Evolutionary conservation across 2,888 invertebrate genomes (phyloP).

Genomic region (Chymomyza procnemis): DNA sequence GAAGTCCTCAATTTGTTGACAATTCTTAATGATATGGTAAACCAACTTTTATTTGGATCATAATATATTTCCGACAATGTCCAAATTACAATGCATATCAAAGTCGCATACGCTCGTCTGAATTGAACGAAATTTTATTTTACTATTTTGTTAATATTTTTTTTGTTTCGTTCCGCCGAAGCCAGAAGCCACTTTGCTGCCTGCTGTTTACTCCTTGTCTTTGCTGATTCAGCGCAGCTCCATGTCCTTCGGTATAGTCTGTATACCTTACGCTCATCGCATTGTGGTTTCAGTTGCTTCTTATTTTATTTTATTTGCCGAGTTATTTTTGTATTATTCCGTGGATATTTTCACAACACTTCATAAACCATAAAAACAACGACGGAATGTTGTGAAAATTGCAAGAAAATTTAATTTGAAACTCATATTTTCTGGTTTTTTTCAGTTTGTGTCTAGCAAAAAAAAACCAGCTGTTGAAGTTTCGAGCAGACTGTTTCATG

Average conservation of each 20-base stretch:
- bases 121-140: neutral
- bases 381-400: slow-evolving; percentile 51
- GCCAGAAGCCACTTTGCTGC: slow-evolving; percentile 28
- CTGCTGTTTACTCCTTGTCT: slow-evolving; percentile 6
- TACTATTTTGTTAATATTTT: neutral
- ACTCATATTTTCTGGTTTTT: slow-evolving; percentile 53
- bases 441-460: neutral
- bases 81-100: no score
- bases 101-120: neutral
- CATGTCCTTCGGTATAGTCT: slow-evolving; percentile 13
- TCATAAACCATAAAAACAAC: slow-evolving; percentile 66
- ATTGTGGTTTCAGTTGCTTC: slow-evolving; percentile 1
- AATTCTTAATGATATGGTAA: no score
- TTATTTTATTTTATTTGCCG: slow-evolving; percentile 18
- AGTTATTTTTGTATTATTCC: slow-evolving; percentile 52
- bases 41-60: no score
- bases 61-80: no score
- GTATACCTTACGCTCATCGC: slow-evolving; percentile 3
- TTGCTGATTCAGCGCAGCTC: slow-evolving; percentile 54
- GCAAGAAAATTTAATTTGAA: slow-evolving; percentile 65
- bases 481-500: neutral
- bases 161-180: neutral
- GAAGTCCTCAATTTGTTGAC: no score
- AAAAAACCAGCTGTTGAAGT: slow-evolving; percentile 39
- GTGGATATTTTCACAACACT: slow-evolving; percentile 65